phyloP scores from a whole-genome alignment of 2,888 invertebrate genomes.

The Noctua pronuba region DNA sequence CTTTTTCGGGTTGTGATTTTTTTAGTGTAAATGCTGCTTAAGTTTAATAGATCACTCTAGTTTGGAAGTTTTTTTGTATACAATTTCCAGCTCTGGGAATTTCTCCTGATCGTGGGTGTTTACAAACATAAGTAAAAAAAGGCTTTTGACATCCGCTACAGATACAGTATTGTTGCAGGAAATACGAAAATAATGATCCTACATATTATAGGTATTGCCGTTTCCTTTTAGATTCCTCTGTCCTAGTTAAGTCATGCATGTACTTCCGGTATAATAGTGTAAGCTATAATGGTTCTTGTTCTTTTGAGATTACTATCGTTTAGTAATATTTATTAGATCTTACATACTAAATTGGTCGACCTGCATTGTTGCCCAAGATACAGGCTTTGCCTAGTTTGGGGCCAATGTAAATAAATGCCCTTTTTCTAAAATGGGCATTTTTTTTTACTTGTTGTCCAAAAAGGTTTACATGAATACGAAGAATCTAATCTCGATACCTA shows the following conservation, averaged over 20 bases:
- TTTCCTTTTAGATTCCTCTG: not conserved
- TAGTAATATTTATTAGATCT: not conserved
- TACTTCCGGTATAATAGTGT: not conserved
- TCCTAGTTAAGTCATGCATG: not conserved
- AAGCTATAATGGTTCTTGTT: not conserved
- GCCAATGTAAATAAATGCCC: too few species aligned
- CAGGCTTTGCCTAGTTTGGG: too few species aligned
- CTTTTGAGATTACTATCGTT: not conserved
- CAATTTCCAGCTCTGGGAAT: not conserved
- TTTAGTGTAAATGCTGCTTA: not conserved
- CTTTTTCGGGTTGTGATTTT: conserved; percentile 6
- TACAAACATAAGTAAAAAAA: not conserved
- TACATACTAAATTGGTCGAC: not conserved
- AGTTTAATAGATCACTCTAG: not conserved
- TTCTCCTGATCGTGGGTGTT: not conserved
- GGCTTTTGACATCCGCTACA: not conserved
- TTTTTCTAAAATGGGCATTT: too few species aligned
- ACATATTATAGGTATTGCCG: too few species aligned
- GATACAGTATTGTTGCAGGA: not conserved
- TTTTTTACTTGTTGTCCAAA: too few species aligned
- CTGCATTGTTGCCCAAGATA: too few species aligned
- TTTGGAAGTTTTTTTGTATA: not conserved
- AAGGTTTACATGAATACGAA: too few species aligned
- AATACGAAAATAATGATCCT: not conserved
- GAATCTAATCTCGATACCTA: too few species aligned